phyloP scores from a whole-genome alignment of 1,140 invertebrate species.

The Camponotus pennsylvanicus region DNA sequence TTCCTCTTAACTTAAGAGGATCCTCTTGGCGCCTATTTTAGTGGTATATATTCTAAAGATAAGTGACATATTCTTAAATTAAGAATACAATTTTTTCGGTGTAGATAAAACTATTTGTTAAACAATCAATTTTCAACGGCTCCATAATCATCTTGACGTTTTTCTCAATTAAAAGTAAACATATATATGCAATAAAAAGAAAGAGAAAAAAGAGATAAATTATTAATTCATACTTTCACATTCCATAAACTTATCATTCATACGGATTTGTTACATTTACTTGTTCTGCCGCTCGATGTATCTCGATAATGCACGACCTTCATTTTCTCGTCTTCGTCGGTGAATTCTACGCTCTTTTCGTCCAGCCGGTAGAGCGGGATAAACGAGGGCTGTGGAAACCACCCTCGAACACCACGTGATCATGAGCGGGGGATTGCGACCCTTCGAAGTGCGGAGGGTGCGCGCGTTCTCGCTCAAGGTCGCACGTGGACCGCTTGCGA shows the following conservation, averaged over 20 bases:
- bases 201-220: neutral
- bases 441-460: constrained; percentile 70
- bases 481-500: constrained; percentile 79
- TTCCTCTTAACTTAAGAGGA: no score
- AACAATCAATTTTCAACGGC: neutral
- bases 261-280: constrained; percentile 4
- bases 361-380: constrained; percentile 54
- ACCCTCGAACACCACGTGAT: constrained; percentile 71
- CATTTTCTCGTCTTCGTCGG: constrained; percentile 34
- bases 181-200: neutral
- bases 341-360: constrained; percentile 24
- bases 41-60: no score
- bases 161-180: neutral
- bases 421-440: constrained; percentile 72
- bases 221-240: neutral
- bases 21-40: no score
- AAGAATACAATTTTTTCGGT: no score
- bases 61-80: no score
- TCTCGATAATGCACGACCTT: constrained; percentile 51
- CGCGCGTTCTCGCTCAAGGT: constrained; percentile 80
- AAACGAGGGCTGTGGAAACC: constrained; percentile 70
- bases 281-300: neutral
- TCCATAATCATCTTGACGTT: neutral
- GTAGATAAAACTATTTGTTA: neutral
- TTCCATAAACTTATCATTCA: neutral